phyloP scores from a whole-genome alignment of 2,888 invertebrate species.

The Phasia obesa region DNA sequence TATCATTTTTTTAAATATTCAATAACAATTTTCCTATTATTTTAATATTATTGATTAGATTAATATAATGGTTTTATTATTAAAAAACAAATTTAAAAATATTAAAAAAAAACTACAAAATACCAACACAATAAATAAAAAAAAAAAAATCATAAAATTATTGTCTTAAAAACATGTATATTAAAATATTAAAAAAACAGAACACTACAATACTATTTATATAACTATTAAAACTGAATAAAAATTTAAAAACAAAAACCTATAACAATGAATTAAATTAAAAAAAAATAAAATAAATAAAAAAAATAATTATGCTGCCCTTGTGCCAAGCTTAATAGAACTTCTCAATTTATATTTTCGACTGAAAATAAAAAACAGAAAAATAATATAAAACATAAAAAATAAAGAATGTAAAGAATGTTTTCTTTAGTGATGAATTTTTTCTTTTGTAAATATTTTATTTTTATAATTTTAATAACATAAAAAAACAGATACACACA shows the following conservation, averaged over 20 bases:
- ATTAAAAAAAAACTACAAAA: constrained; percentile 19
- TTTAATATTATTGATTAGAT: constrained; percentile 26
- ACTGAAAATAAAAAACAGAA: constrained; percentile 10
- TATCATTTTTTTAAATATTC: constrained; percentile 3
- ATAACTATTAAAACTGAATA: constrained; percentile 3
- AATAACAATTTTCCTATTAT: too few species aligned
- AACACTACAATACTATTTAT: constrained; percentile 18
- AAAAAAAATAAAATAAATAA: constrained; percentile 34
- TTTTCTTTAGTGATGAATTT: constrained; percentile 53
- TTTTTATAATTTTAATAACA: constrained; percentile 56
- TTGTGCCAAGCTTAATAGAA: constrained; percentile 67
- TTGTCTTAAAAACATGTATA: constrained; percentile 19
- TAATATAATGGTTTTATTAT: constrained; percentile 5
- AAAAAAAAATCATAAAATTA: not conserved
- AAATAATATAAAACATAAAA: not conserved
- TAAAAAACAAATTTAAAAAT: constrained; percentile 16
- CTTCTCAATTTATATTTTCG: constrained; percentile 47
- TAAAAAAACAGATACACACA: constrained; percentile 34
- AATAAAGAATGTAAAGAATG: constrained; percentile 45
- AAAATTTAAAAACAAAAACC: not conserved
- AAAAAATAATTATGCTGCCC: constrained; percentile 65
- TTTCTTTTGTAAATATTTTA: constrained; percentile 68
- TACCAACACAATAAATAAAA: constrained; percentile 4
- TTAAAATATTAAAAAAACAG: too few species aligned
- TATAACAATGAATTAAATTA: constrained; percentile 55